These are phyloP conservation scores for Drosophila lacteicornis DNA, from an alignment of 1,140 invertebrate genomes.

Conservation along the genomic window DNA sequence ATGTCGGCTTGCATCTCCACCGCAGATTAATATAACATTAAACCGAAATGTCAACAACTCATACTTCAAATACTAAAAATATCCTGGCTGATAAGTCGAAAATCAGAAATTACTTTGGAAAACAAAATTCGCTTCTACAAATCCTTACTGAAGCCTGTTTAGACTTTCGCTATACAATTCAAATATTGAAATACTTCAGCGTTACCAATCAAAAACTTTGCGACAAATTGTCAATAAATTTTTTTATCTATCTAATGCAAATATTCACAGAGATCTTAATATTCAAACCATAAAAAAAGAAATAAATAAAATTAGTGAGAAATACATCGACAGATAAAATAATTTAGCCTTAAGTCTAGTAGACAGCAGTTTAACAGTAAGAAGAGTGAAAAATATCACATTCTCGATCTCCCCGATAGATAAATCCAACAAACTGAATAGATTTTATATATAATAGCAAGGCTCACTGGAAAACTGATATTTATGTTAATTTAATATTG, in stretches of 20 bases:
- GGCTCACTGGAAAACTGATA: neutral
- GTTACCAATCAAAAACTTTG: slow-evolving; percentile 18
- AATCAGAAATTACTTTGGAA: slow-evolving; percentile 22
- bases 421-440: slow-evolving; percentile 6
- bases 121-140: slow-evolving; percentile 49
- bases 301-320: slow-evolving; percentile 7
- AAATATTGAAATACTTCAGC: slow-evolving; percentile 30
- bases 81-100: slow-evolving; percentile 34
- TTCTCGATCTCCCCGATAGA: slow-evolving; percentile 12
- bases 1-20: neutral
- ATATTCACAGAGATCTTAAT: neutral
- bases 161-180: slow-evolving; percentile 45
- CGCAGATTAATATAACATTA: slow-evolving; percentile 1
- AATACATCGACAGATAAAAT: slow-evolving; percentile 1
- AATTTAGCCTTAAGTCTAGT: neutral
- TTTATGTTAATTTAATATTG: slow-evolving; percentile 7
- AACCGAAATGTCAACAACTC: slow-evolving; percentile 31
- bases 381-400: slow-evolving; percentile 5
- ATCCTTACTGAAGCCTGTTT: slow-evolving; percentile 48
- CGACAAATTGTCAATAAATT: neutral
- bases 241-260: neutral
- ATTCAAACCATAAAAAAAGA: slow-evolving; percentile 1
- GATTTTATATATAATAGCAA: neutral
- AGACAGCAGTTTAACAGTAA: neutral
- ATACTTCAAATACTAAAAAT: slow-evolving; percentile 34